Percentiles rank a stretch among this genome's conserved stretches.
Conservation (phyloP, 1,140 invertebrate genomes). For the Drosophila ironensis region DNA sequence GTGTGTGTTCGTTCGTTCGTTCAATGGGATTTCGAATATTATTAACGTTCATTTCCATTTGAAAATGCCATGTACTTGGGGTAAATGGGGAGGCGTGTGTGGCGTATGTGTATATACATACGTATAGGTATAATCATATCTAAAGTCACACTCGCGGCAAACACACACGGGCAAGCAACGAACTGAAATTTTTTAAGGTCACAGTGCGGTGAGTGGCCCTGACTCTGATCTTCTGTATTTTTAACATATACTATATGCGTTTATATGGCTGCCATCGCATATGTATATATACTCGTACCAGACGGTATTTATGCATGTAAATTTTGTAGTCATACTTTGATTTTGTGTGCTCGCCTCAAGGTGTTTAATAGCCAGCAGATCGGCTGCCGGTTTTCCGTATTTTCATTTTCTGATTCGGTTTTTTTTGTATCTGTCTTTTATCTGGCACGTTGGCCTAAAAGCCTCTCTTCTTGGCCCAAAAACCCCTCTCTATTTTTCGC, state of each 20-base stretch:
- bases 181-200: constrained; percentile 60
- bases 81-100: constrained; percentile 21
- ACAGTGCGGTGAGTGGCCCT: constrained; percentile 60
- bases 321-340: constrained; percentile 42
- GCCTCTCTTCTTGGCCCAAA: constrained; percentile 10
- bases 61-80: constrained; percentile 13
- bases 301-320: constrained; percentile 52
- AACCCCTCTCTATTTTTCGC: constrained; percentile 3
- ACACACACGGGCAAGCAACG: constrained; percentile 14
- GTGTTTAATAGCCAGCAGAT: constrained; percentile 27
- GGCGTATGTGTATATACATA: no score
- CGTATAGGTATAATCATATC: constrained; percentile 5
- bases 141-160: background rate
- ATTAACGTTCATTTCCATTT: constrained; percentile 28
- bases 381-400: constrained; percentile 31
- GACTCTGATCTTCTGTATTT: constrained; percentile 78
- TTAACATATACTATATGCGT: constrained; percentile 37
- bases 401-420: no score
- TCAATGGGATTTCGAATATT: constrained; percentile 20
- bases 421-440: no score
- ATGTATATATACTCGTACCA: background rate
- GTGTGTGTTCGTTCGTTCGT: no score
- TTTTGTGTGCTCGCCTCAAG: constrained; percentile 22
- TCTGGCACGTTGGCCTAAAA: background rate
- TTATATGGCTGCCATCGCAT: constrained; percentile 11